Evolutionary conservation across 2,113 vertebrate species (phyloP).

Genomic region (Pterophyllum scalare): DNA sequence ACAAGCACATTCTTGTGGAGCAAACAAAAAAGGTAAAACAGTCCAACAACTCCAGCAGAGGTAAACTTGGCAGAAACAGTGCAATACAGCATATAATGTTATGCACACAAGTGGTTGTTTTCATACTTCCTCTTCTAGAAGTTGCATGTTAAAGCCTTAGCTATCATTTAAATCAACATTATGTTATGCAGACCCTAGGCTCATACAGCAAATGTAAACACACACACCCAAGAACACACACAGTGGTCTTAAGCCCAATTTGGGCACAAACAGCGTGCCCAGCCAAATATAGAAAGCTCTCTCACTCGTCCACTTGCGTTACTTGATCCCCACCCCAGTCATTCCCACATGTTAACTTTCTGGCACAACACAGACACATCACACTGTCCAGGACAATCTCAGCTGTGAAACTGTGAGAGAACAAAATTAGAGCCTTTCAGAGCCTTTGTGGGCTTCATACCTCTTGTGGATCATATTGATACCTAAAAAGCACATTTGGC

Average conservation of each 20-base stretch:
- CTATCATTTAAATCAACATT: background rate
- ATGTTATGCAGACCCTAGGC: background rate
- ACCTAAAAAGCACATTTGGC: background rate
- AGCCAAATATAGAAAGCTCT: constrained; percentile 78
- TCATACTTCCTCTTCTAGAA: background rate
- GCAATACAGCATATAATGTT: background rate
- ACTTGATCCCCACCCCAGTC: constrained; percentile 45
- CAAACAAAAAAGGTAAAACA: background rate
- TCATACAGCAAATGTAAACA: background rate
- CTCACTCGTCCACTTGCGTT: constrained; percentile 57
- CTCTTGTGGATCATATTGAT: background rate
- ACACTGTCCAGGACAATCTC: constrained; percentile 44
- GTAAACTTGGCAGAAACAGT: background rate
- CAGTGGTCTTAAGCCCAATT: constrained; percentile 66
- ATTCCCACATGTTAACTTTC: constrained; percentile 41
- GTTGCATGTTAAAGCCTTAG: background rate
- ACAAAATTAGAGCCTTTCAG: constrained; percentile 20
- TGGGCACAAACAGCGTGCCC: constrained; percentile 72
- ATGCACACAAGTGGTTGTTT: background rate
- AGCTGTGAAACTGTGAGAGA: constrained; percentile 8
- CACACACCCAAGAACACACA: constrained; percentile 44
- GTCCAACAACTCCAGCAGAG: background rate
- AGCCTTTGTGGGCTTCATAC: background rate
- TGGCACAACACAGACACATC: constrained; percentile 15
- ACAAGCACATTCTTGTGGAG: background rate